Base-by-base conservation (phyloP, 1,140 invertebrate species). In the Apolygus lucorum region DNA sequence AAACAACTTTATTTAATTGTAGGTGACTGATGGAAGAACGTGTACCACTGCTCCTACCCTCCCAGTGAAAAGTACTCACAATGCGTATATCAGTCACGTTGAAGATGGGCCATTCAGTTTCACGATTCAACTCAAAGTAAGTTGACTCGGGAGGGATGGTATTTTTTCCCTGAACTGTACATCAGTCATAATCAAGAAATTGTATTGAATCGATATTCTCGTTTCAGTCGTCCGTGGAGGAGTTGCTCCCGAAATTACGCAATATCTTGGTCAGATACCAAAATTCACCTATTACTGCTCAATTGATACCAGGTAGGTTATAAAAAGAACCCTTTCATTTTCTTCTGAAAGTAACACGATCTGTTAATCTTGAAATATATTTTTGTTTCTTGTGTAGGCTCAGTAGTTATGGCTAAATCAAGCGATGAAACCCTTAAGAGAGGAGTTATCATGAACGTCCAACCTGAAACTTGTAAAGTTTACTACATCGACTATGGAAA, bases 401-500 rank as follows among this genome's bases (percentile, higher is more conserved):
- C 86, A 27, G 26, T 70, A 21, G 69, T 70, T 14, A 66, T 66
- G 42, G 59, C 59, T 21, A 22, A 52, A 17, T 13, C 17, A 17
- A 13, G 21, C 68, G 86, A 89, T 74, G 79, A 84, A 2, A 83
- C 83, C 11, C 81, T 89, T 17, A 88, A 88, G 72, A 81, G 90
- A 71, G 88, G 88, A 25, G 85, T 91, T 49, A 84, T 91, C 0
- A 88, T 86, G 77, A 84, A 83, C 72, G 79, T 89, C 26, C 83
- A 84, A 42, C 83, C 82, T 63, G 78, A 78, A 65, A 78, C 79
- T 28, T 85, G 83, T 74, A 84, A 87, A 78, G 81, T 91, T 14
- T 89, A 87, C 74, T 91, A 88, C 75, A 87, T 90, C 22, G 90
- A 92, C 78, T 91, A 87, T 77, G 90, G 90, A 4, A 87, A 89